phyloP scores from a whole-genome alignment of 2,797 vertebrate genomes.

The Strix occidentalis region DNA sequence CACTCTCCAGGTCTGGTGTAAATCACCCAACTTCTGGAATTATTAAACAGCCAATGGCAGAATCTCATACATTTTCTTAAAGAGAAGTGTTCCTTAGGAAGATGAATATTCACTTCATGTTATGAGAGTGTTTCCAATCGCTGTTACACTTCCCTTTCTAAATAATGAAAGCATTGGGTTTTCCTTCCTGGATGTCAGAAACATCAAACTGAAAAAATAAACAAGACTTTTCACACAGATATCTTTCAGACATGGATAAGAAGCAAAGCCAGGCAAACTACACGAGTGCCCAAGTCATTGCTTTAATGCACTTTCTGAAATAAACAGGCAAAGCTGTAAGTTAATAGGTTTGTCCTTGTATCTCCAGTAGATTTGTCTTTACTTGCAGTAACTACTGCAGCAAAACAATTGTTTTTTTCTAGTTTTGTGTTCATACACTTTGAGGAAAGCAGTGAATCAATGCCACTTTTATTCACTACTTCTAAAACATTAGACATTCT shows the following conservation, averaged over 20 bases:
- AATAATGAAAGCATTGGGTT: not conserved
- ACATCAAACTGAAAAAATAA: not conserved
- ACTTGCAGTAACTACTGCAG: not conserved
- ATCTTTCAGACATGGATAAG: not conserved
- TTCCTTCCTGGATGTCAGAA: not conserved
- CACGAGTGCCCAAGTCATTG: rapidly evolving
- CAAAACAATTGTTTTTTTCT: not conserved
- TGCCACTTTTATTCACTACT: not conserved
- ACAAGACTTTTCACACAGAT: not conserved
- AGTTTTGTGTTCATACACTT: not conserved
- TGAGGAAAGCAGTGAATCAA: not conserved
- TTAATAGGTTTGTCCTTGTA: not conserved
- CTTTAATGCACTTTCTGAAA: not conserved
- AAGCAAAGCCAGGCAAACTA: not conserved
- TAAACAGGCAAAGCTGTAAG: not conserved
- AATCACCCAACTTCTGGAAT: slow-evolving; percentile 6
- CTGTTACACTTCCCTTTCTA: not conserved
- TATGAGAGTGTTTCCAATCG: not conserved
- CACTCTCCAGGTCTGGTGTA: not conserved
- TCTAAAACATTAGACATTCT: not conserved
- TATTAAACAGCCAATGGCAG: not conserved
- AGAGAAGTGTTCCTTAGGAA: not conserved
- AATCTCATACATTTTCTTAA: not conserved
- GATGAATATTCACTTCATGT: not conserved
- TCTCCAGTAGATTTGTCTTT: not conserved